Evolutionary conservation across 1,140 invertebrate genomes (phyloP), one percentile per base, ranked within the genome.

Genomic region (Trichonephila clavipes): DNA sequence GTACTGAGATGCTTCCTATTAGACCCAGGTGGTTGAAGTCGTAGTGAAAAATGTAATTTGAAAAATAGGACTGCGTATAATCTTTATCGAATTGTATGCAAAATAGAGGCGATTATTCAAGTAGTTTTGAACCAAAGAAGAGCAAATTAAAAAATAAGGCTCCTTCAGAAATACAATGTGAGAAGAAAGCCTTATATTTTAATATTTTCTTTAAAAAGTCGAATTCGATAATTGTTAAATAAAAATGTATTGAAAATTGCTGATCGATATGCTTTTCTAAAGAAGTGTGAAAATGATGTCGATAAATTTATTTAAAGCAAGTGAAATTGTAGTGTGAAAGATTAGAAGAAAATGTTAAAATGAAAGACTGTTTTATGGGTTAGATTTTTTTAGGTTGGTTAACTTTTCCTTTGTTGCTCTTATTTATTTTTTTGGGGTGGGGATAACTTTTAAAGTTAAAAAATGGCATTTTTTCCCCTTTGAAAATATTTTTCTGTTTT

Each of bases 31-130:
- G 91, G 90, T 72, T 69, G 64, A 72, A 87, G 83, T n/a, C 59
- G 83, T n/a, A n/a, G 83, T 24, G 59, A 92, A 92, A 92, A 92
- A 92, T 92, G 91, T 92, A 92, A 92, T 92, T 92, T 72, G n/a
- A 81, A 58, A 92, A 61, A 87, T 69, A 86, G 82, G 64, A 10
- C 34, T 24, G 19, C 44, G 19, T 34, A 87, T 92, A 72, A 92
- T 92, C 82, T 92, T 87, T 64, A 72, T 92, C 51, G 44, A 66
- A 92, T 72, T 87, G 44, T 44, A 87, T 58, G 91, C 19, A 58
- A 92, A 92, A 92, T 44, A 51, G 44, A 40, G 28, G 62, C 82
- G 83, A 92, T 92, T 92, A 92, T 87, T 77, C 72, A 14, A 61
- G 91, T 44, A 87, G 91, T 21, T 61, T 72, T 24, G 77, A 64